Evolutionary conservation across 2,113 vertebrate genomes (phyloP).

Genomic region (Saccopteryx leptura): DNA sequence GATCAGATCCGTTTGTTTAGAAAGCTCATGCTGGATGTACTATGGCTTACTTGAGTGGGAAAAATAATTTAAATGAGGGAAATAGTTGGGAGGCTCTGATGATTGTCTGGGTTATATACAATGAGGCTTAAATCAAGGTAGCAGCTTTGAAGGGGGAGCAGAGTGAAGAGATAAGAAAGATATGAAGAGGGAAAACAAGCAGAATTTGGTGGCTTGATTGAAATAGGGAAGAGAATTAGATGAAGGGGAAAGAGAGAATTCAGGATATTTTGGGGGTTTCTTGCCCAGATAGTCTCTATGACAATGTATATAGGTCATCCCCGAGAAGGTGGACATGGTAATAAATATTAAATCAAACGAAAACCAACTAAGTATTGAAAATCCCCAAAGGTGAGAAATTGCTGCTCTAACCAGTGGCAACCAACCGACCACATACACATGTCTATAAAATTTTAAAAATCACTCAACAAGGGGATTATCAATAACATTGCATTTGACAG

Average conservation of each 20-base stretch:
- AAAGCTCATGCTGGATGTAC: background rate
- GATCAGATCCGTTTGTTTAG: background rate
- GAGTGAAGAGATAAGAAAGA: background rate
- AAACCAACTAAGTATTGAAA: background rate
- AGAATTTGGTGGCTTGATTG: constrained; percentile 17
- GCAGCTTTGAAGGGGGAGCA: background rate
- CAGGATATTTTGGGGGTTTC: background rate
- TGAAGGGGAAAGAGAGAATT: background rate
- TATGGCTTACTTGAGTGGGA: background rate
- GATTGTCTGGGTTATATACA: background rate
- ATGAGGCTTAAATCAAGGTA: background rate
- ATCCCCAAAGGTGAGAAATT: background rate
- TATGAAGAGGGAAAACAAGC: background rate
- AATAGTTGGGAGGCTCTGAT: background rate
- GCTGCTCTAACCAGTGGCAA: background rate
- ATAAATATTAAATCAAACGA: background rate
- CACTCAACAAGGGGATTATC: background rate
- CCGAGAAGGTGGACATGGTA: background rate
- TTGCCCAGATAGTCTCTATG: background rate
- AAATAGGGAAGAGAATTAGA: background rate
- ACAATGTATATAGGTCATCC: background rate
- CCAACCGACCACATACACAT: background rate
- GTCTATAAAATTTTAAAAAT: background rate
- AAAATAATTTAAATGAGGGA: background rate
- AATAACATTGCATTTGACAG: constrained; percentile 45